These are phyloP conservation scores for Tricholaema leucomelas DNA, from an alignment of 2,113 vertebrate genomes.

Conservation along the genomic window DNA sequence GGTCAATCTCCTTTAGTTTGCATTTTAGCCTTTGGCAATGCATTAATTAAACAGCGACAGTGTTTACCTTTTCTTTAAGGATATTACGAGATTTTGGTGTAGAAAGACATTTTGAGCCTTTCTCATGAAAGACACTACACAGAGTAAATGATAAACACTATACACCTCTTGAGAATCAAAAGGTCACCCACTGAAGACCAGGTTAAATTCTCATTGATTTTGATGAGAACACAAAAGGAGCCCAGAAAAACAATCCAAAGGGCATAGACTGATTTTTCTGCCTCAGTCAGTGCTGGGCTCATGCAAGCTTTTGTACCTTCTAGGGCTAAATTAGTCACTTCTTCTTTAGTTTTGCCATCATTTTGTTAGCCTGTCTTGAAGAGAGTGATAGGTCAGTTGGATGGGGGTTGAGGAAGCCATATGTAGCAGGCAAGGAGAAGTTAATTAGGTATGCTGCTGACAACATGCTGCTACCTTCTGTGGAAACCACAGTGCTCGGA, in stretches of 20 bases:
- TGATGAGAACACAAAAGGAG: neutral
- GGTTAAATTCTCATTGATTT: constrained; percentile 36
- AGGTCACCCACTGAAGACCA: constrained; percentile 8
- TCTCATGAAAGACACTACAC: neutral
- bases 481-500: constrained; percentile 20
- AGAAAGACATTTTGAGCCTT: constrained; percentile 21
- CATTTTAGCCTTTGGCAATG: neutral
- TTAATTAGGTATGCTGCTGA: constrained; percentile 39
- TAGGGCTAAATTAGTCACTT: constrained; percentile 16
- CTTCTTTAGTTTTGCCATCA: neutral
- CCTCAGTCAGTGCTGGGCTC: neutral
- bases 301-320: neutral
- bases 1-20: neutral
- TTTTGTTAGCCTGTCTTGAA: constrained; percentile 8
- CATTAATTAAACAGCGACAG: constrained; percentile 47
- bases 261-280: neutral
- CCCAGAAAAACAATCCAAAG: neutral
- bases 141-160: constrained; percentile 1
- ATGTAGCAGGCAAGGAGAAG: neutral
- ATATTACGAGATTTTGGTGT: constrained; percentile 5
- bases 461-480: neutral
- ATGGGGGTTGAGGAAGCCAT: neutral
- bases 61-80: constrained; percentile 4
- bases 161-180: neutral
- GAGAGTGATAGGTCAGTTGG: neutral